Conservation (phyloP, 2,113 vertebrate genomes). For the Condylura cristata region DNA sequence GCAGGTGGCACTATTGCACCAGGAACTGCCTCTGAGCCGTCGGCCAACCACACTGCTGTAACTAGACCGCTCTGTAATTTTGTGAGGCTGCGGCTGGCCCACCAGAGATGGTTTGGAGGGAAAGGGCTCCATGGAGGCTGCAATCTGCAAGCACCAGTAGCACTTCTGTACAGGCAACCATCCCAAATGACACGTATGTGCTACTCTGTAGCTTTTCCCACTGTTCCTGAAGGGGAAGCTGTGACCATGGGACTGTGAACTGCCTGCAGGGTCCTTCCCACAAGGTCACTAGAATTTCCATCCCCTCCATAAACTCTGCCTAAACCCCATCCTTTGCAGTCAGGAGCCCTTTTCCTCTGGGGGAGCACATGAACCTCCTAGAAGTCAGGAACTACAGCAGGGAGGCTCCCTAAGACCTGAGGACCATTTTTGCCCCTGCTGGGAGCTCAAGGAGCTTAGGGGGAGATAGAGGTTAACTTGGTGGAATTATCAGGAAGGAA, state of each 20-base stretch:
- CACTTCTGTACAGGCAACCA: background rate
- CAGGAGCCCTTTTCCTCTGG: background rate
- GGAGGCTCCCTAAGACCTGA: background rate
- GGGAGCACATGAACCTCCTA: background rate
- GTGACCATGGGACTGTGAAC: background rate
- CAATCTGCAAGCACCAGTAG: background rate
- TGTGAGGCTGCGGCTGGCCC: background rate
- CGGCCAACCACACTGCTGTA: background rate
- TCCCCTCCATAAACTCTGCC: background rate
- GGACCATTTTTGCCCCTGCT: background rate
- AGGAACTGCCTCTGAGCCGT: background rate
- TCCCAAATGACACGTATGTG: too few species aligned
- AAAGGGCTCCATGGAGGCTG: background rate
- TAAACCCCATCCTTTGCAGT: background rate
- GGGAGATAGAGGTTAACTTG: background rate
- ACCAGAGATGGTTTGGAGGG: background rate
- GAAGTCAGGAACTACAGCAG: background rate
- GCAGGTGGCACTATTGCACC: conserved; percentile 38
- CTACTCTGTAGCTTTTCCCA: too few species aligned
- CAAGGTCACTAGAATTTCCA: background rate
- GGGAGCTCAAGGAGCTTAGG: background rate
- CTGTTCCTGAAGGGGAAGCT: background rate
- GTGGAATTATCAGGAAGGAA: background rate
- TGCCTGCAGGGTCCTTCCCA: background rate
- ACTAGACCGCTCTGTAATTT: background rate